These are phyloP conservation scores for Dolichallabes microphthalmus DNA, from an alignment of 2,113 vertebrate species.

Conservation along the genomic window DNA sequence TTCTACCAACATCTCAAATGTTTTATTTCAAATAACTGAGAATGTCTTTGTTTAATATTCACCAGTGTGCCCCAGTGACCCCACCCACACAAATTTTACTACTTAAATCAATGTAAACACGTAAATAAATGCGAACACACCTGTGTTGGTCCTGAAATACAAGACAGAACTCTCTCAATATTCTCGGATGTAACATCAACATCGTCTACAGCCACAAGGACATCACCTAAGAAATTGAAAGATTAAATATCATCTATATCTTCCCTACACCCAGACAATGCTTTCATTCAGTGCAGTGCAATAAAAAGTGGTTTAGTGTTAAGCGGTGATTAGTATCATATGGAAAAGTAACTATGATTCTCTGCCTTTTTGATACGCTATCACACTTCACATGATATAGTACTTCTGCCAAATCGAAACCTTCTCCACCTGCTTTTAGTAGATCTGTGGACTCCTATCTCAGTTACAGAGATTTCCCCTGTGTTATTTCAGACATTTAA, in stretches of 20 bases:
- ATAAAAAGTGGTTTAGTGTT: not conserved
- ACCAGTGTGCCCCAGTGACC: not conserved
- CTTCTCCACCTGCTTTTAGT: constrained; percentile 50
- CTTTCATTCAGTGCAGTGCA: not conserved
- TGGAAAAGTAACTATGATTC: not conserved
- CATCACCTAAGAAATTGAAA: constrained; percentile 78
- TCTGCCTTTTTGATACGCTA: constrained; percentile 7
- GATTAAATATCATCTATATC: not conserved
- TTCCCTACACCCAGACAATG: not conserved
- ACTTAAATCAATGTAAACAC: not conserved
- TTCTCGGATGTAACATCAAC: constrained; percentile 94
- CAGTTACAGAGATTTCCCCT: constrained; percentile 36
- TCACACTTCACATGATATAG: constrained; percentile 5
- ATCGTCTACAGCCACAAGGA: constrained; percentile 89
- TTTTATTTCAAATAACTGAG: not conserved
- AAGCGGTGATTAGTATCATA: not conserved
- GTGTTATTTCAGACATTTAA: constrained; percentile 66
- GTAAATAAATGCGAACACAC: constrained; percentile 71
- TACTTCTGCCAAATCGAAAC: constrained; percentile 29
- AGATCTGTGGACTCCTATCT: constrained; percentile 39
- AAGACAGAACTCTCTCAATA: constrained; percentile 92
- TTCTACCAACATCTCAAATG: not conserved
- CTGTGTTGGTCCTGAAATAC: constrained; percentile 92
- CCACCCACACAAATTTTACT: too few relatives aligned
- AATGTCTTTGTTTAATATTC: not conserved